Conservation (phyloP, 2,888 invertebrate species). For the Dasypogon diadema region DNA sequence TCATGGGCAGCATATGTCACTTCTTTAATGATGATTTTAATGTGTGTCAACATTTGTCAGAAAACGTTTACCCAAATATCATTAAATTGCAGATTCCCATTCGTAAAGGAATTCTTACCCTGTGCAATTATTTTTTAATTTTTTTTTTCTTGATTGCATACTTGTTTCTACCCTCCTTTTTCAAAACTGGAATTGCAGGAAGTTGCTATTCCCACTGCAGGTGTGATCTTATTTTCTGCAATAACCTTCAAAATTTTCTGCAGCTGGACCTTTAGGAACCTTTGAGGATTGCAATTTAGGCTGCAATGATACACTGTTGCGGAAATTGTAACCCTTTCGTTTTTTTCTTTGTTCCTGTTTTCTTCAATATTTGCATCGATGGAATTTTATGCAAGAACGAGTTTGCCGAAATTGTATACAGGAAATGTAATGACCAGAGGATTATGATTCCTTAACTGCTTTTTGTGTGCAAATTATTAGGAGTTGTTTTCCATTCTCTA, state of each 20-base stretch:
- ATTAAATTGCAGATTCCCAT: not conserved
- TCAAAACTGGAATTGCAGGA: not conserved
- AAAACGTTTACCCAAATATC: not conserved
- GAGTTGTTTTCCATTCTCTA: too few species aligned
- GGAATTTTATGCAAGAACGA: too few species aligned
- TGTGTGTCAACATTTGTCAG: not conserved
- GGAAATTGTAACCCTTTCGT: not conserved
- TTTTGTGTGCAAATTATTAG: too few species aligned
- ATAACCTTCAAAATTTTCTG: not conserved
- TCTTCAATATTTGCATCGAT: too few species aligned
- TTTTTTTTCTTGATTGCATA: not conserved
- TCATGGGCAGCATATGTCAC: not conserved
- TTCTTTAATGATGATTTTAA: not conserved
- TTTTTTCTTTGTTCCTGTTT: too few species aligned
- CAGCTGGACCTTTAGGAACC: not conserved
- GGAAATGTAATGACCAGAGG: too few species aligned
- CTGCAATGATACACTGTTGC: not conserved
- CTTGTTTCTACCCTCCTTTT: not conserved
- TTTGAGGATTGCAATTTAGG: not conserved
- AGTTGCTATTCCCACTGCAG: not conserved
- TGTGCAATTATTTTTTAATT: too few species aligned
- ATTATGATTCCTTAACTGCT: too few species aligned
- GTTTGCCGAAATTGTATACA: too few species aligned
- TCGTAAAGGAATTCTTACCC: not conserved
- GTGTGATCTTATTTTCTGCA: not conserved